Evolutionary conservation across 2,888 invertebrate genomes (phyloP).

Genomic region (Sphinx pinastri): DNA sequence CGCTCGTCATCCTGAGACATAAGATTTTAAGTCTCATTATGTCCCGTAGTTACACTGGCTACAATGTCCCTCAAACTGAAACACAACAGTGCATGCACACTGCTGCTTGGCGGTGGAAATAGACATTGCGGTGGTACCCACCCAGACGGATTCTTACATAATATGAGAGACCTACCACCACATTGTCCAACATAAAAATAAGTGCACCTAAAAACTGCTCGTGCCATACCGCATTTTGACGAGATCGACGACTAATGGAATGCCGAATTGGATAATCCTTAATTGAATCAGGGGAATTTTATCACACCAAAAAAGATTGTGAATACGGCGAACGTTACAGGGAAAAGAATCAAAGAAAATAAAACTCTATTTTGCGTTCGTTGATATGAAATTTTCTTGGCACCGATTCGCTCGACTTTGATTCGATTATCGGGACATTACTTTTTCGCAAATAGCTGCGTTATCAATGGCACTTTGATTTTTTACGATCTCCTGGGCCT

Average conservation of each 20-base stretch:
- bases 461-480: not conserved
- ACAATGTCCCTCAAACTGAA: too few species aligned
- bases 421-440: not conserved
- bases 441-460: not conserved
- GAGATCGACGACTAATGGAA: not conserved
- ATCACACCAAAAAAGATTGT: constrained; percentile 12
- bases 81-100: too few species aligned
- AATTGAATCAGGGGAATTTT: constrained; percentile 7
- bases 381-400: constrained; percentile 3
- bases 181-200: not conserved
- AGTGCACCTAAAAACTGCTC: not conserved
- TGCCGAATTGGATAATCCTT: not conserved
- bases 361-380: not conserved
- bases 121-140: too few species aligned
- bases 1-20: too few species aligned
- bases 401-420: not conserved
- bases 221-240: constrained; percentile 1
- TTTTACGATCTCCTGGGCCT: not conserved
- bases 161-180: too few species aligned
- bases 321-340: not conserved
- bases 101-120: too few species aligned
- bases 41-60: too few species aligned
- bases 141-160: too few species aligned
- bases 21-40: too few species aligned
- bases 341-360: constrained; percentile 3